Evolutionary conservation across 2,113 vertebrate genomes (phyloP), one percentile per base, ranked within the genome.

Genomic region (Oostethus manadensis): DNA sequence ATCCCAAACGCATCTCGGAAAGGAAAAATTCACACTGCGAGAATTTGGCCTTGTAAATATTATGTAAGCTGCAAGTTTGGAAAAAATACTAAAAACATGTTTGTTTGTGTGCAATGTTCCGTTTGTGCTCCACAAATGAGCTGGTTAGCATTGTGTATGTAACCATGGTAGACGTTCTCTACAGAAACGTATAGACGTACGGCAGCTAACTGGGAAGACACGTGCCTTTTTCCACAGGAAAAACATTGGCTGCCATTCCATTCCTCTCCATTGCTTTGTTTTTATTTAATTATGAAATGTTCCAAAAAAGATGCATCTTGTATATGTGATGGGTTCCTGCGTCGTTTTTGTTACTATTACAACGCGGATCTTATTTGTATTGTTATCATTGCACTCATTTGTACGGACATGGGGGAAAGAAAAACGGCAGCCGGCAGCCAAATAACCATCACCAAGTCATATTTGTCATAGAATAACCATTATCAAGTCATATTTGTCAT

Each of bases 101-200:
- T 16, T 26, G 15, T 17, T 50, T 16, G 71, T 84, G 82, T 90
- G 79, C 84, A 84, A 78, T 93, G 92, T 94, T 93, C 92, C 92
- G 88, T 93, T 78, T 90, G 94, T 95, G 90, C 88, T 95, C 38
- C 4, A 4, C 49, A 51, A 94, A 89, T 92, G 92, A 91, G 93
- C 90, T 92, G 93, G 91, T 94, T 93, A 92, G 94, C 91, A 55
- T n/a, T n/a, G n/a, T n/a, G n/a, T 90, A 87, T 81, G 85, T 95
- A 96, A 93, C 81, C 79, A 77, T 45, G 68, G 77, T 65, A 38
- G 55, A 21, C 7, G 33, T 43, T 59, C 10, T 43, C 48, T 46
- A 33, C 18, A 49, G 57, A 58, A 33, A 65, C 60, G 8, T 63
- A 8, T 50, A 64, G 71, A 64, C 17, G 65, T 69, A 75, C 71